Base-by-base conservation (phyloP, 2,113 vertebrate genomes). In the Cyrtonyx montezumae region DNA sequence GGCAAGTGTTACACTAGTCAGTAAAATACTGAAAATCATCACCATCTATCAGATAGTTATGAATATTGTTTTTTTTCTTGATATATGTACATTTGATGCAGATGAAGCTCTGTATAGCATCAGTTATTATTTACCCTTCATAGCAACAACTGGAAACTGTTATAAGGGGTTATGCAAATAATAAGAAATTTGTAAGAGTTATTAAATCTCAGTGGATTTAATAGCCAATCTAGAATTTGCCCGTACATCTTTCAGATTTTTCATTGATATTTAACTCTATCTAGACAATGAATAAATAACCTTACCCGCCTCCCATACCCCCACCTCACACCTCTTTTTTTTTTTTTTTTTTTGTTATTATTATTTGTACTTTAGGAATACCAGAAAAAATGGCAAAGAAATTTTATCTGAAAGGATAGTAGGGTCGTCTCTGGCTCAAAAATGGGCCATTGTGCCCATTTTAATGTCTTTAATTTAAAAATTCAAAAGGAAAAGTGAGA, bases 401-500 rank as follows among this genome's bases (percentile, higher is more conserved):
- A 69, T 73, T 75, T 73, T 73, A 89, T 34, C 36, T 19, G 7
- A 25, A 34, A 46, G 4, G n/a, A 23, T 42, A 53, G 21, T 37
- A 46, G 4, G 30, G 26, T 42, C 53, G 19, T 36, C 17, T 58
- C 59, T 59, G 61, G 8, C 32, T 86, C 26, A 62, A 62, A 95
- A 88, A 17, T 13, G 37, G 62, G 53, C 3, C 15, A 15, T 23
- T 91, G 6, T 78, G 26, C 7, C 23, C 73, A 45, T 87, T 84
- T 83, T 68, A 59, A 58, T 56, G 20, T 30, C 49, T 28, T 48
- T 37, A 91, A 46, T 48, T 79, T 76, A 78, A 86, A 84, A 96
- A 92, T 40, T 40, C 19, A 67, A 79, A 34, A 62, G 37, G 11
- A 90, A 95, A 88, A 77, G 55, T 79, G 34, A 80, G 78, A 93